These are phyloP conservation scores for Oligia fasciuncula DNA, from an alignment of 2,888 invertebrate genomes.

Conservation along the genomic window DNA sequence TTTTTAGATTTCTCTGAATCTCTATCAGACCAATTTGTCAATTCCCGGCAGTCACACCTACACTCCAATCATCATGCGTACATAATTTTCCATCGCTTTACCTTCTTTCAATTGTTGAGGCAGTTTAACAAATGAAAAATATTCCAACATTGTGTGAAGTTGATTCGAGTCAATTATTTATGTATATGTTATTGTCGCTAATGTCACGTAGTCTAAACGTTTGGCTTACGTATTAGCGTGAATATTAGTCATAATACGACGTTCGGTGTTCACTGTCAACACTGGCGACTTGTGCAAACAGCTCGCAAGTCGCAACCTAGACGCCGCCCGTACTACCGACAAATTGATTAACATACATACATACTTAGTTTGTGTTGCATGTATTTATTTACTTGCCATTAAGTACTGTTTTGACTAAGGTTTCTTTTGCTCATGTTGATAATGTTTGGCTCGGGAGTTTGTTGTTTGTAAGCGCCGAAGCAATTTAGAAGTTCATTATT, in stretches of 20 bases:
- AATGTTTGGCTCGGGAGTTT: conserved; percentile 34
- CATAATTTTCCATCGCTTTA: conserved; percentile 13
- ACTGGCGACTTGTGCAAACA: conserved; percentile 57
- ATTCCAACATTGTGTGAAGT: conserved; percentile 1
- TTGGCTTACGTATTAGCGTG: conserved; percentile 53
- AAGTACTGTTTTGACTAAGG: conserved; percentile 52
- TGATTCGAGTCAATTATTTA: conserved; percentile 34
- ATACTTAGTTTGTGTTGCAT: conserved; percentile 50
- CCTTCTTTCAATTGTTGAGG: not conserved
- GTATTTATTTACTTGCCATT: conserved; percentile 57
- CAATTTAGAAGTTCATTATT: conserved; percentile 46
- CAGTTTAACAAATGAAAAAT: conserved; percentile 8
- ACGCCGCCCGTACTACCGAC: conserved; percentile 41
- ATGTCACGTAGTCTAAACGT: conserved; percentile 52
- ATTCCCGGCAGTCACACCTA: conserved; percentile 17
- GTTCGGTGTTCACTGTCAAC: conserved; percentile 58
- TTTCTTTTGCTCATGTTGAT: conserved; percentile 51
- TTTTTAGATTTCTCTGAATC: conserved; percentile 17
- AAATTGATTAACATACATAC: conserved; percentile 63
- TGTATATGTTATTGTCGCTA: conserved; percentile 42
- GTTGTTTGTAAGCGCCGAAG: conserved; percentile 41
- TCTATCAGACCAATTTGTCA: conserved; percentile 17
- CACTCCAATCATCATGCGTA: conserved; percentile 7
- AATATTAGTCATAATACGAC: conserved; percentile 53
- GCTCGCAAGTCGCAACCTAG: conserved; percentile 32